These are phyloP conservation scores for Charina bottae DNA, from an alignment of 2,113 vertebrate species.

Conservation along the genomic window DNA sequence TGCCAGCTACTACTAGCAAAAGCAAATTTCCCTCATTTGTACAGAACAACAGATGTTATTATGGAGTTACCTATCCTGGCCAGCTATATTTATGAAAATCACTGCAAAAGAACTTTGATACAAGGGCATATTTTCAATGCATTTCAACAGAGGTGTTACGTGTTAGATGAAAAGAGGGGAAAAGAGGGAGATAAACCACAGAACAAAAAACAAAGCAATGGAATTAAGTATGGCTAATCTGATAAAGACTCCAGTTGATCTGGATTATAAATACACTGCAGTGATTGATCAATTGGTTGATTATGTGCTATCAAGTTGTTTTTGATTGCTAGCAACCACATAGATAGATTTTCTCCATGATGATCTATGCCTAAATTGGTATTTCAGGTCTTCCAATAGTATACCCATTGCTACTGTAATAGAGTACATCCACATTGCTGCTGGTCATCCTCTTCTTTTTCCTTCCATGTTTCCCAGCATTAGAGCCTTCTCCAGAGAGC, in stretches of 20 bases:
- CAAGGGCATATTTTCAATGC: slow-evolving; percentile 11
- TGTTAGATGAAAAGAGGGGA: not conserved
- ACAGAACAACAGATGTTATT: slow-evolving; percentile 18
- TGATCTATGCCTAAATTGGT: too few species aligned
- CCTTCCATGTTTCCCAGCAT: too few species aligned
- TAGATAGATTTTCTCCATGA: too few species aligned
- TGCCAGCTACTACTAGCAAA: slow-evolving; percentile 17
- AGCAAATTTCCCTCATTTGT: slow-evolving; percentile 16
- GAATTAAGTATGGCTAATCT: not conserved
- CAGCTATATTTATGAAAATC: slow-evolving; percentile 8
- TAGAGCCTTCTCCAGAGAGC: too few species aligned
- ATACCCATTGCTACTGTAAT: too few species aligned
- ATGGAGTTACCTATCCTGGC: slow-evolving; percentile 12
- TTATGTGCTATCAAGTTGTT: too few species aligned
- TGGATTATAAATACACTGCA: not conserved
- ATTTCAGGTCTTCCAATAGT: too few species aligned
- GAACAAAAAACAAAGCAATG: not conserved
- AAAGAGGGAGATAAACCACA: not conserved
- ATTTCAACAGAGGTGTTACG: slow-evolving; percentile 14
- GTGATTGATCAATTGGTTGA: too few species aligned
- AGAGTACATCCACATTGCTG: too few species aligned
- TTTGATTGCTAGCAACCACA: too few species aligned
- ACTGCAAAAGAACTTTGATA: slow-evolving; percentile 22
- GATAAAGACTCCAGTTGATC: not conserved
- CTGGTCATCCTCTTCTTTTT: too few species aligned